Evolutionary conservation across 2,888 invertebrate species (phyloP).

Genomic region (Tetragonisca angustula): DNA sequence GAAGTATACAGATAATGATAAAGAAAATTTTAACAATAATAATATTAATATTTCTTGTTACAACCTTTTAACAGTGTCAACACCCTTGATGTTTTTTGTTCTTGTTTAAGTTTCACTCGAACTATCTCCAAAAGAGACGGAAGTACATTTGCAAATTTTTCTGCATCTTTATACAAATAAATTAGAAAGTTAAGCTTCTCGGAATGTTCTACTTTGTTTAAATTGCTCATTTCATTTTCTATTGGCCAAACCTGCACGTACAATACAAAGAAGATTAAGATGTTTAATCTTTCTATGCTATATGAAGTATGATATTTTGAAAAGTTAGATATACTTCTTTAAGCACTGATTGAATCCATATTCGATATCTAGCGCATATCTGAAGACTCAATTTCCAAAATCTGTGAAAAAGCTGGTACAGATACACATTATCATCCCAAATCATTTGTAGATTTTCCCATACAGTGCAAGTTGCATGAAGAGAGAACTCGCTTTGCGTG

Average conservation of each 20-base stretch:
- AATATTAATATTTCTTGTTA: background rate
- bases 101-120: constrained; percentile 70
- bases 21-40: background rate
- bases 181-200: constrained; percentile 81
- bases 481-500: constrained; percentile 73
- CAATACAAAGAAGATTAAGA: constrained; percentile 6
- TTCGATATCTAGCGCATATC: constrained; percentile 91
- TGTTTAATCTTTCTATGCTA: background rate
- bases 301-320: background rate
- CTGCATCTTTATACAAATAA: constrained; percentile 82
- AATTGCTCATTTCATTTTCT: constrained; percentile 69
- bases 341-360: constrained; percentile 87
- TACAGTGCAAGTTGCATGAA: constrained; percentile 84
- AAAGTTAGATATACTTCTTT: constrained; percentile 69
- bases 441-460: constrained; percentile 86
- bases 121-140: constrained; percentile 76
- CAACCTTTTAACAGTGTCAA: constrained; percentile 76
- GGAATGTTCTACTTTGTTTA: constrained; percentile 68
- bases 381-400: constrained; percentile 96
- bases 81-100: constrained; percentile 63
- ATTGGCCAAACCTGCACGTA: constrained; percentile 73
- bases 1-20: background rate
- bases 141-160: constrained; percentile 79
- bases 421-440: constrained; percentile 92
- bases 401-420: constrained; percentile 91